Evolutionary conservation across 2,797 vertebrate genomes (phyloP).

Genomic region (Brachyalestes nurse): DNA sequence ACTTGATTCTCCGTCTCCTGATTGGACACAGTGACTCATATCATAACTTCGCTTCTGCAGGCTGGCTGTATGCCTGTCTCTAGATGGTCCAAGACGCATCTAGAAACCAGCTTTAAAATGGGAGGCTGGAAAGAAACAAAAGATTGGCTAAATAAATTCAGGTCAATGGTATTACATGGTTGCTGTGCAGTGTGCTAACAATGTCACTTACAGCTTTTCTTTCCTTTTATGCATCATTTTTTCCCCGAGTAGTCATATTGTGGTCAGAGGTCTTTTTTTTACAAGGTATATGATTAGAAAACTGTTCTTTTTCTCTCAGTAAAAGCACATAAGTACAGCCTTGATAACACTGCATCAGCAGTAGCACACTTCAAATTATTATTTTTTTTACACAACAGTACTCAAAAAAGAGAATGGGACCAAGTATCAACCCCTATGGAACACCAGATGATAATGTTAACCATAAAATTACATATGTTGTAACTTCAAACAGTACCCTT

Average conservation of each 20-base stretch:
- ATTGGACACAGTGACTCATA: constrained; percentile 32
- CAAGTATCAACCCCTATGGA: background rate
- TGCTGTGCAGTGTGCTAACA: constrained; percentile 6
- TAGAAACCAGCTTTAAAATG: constrained; percentile 23
- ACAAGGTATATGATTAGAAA: background rate
- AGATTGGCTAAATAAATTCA: no score
- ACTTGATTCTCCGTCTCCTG: constrained; percentile 42
- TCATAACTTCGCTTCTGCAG: constrained; percentile 17
- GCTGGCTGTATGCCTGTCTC: constrained; percentile 17
- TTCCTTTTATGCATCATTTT: no score
- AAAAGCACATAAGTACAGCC: background rate
- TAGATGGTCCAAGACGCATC: constrained; percentile 10
- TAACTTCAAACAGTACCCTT: background rate
- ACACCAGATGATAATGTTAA: background rate
- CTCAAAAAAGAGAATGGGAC: background rate
- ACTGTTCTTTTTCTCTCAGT: background rate
- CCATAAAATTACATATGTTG: background rate
- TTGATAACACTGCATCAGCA: no score
- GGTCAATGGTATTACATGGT: constrained; percentile 9
- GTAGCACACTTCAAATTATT: no score
- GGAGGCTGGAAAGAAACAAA: background rate
- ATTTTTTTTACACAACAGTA: no score
- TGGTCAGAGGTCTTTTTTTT: background rate
- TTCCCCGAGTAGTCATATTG: background rate
- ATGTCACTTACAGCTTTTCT: background rate